Percentiles rank a stretch among this genome's conserved stretches.
phyloP scores from a whole-genome alignment of 2,888 invertebrate genomes.

The Opisthograptis luteolata region DNA sequence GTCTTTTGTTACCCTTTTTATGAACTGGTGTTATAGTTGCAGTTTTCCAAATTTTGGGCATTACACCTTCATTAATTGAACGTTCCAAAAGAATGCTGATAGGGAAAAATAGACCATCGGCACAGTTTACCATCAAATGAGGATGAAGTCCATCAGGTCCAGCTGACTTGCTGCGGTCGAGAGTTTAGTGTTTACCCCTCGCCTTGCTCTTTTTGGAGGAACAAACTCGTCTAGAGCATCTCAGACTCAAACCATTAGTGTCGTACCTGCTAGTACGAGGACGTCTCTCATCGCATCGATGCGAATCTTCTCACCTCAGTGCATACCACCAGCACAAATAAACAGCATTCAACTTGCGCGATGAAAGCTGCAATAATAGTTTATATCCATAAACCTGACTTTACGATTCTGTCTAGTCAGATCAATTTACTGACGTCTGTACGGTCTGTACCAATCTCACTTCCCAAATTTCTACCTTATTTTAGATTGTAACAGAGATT shows the following conservation, averaged over 20 bases:
- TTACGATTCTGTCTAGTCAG: slow-evolving; percentile 69
- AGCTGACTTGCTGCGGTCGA: too few relatives aligned
- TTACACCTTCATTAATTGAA: too few relatives aligned
- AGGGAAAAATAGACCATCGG: too few relatives aligned
- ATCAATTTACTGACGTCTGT: slow-evolving; percentile 51
- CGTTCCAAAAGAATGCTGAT: too few relatives aligned
- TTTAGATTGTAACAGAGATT: slow-evolving; percentile 1
- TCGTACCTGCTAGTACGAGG: not conserved
- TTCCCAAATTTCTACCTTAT: slow-evolving; percentile 15
- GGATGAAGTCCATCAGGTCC: too few relatives aligned
- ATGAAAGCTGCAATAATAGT: slow-evolving; percentile 52
- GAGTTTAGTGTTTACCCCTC: too few relatives aligned
- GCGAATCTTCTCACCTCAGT: slow-evolving; percentile 2
- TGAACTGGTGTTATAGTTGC: too few relatives aligned
- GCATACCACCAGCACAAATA: slow-evolving; percentile 24
- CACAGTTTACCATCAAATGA: too few relatives aligned
- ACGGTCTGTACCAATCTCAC: not conserved
- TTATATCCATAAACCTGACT: slow-evolving; percentile 58
- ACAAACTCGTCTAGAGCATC: too few relatives aligned
- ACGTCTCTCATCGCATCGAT: slow-evolving; percentile 6
- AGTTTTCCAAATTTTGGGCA: too few relatives aligned
- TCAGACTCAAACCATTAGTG: not conserved
- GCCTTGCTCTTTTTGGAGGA: too few relatives aligned
- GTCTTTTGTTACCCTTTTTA: too few relatives aligned
- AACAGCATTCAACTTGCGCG: slow-evolving; percentile 28